Conservation (phyloP, 2,113 vertebrate species). For the Paramisgurnus dabryanus region DNA sequence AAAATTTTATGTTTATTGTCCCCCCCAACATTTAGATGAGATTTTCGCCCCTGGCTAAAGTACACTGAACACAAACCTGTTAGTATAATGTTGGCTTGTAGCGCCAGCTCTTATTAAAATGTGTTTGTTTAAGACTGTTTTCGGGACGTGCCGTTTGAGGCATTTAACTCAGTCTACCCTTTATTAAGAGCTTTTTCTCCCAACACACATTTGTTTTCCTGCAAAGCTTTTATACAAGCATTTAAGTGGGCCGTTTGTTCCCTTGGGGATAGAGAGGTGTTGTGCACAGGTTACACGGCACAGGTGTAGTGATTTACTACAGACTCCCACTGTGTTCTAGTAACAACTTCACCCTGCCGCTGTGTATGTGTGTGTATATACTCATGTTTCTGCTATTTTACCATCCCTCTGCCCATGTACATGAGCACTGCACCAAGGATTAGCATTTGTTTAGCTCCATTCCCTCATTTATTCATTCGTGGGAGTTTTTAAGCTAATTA, state of each 20-base stretch:
- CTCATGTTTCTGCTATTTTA: neutral
- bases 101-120: constrained; percentile 17
- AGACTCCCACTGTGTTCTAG: constrained; percentile 26
- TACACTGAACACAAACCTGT: constrained; percentile 21
- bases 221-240: constrained; percentile 36
- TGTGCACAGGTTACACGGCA: constrained; percentile 13
- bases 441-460: constrained; percentile 70
- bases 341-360: constrained; percentile 1
- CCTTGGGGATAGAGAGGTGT: constrained; percentile 3
- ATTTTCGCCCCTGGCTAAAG: no score
- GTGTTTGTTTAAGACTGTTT: constrained; percentile 29
- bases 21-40: no score
- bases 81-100: constrained; percentile 19
- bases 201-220: constrained; percentile 40
- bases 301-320: constrained; percentile 50
- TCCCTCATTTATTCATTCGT: constrained; percentile 69
- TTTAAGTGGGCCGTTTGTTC: constrained; percentile 43
- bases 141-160: constrained; percentile 6
- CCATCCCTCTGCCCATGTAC: constrained; percentile 29
- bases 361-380: constrained; percentile 1
- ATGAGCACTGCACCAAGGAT: constrained; percentile 59
- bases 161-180: constrained; percentile 39
- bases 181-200: constrained; percentile 43
- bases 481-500: constrained; percentile 78
- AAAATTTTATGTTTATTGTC: no score